A percentile compares a stretch with the other conserved stretches of the same genome.
Evolutionary conservation across 2,113 vertebrate genomes (phyloP).

Genomic region (Tragelaphus buxtoni): DNA sequence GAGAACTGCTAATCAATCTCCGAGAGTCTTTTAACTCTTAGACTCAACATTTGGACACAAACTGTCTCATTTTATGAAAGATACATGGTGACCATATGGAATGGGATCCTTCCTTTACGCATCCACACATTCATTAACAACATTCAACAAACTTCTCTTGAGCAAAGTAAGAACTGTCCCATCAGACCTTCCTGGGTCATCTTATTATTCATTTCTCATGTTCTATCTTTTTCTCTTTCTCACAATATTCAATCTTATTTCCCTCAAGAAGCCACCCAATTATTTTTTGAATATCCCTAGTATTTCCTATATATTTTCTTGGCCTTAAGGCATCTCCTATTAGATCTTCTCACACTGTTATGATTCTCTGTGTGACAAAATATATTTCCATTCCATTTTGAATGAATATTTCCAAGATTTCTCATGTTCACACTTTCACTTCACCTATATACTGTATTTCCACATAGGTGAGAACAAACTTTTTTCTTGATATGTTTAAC

Average conservation of each 20-base stretch:
- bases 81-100: not conserved
- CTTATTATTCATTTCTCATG: not conserved
- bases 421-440: constrained; percentile 58
- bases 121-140: not conserved
- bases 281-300: constrained; percentile 72
- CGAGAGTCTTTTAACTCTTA: not conserved
- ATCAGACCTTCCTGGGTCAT: not conserved
- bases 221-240: constrained; percentile 54
- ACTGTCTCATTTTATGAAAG: not conserved
- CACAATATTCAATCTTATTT: constrained; percentile 28
- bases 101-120: not conserved
- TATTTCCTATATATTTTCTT: constrained; percentile 48
- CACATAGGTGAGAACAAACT: constrained; percentile 67
- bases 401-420: constrained; percentile 76
- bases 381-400: constrained; percentile 71
- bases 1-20: not conserved
- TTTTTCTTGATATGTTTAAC: constrained; percentile 71
- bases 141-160: not conserved
- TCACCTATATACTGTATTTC: constrained; percentile 50
- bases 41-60: not conserved
- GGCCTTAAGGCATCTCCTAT: constrained; percentile 70
- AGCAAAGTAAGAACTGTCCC: not conserved
- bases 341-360: constrained; percentile 67
- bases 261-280: constrained; percentile 72
- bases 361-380: constrained; percentile 71